Percentiles rank a stretch among this genome's conserved stretches.
Evolutionary conservation across 2,888 invertebrate species (phyloP).

Genomic region (Dryobotodes eremita): DNA sequence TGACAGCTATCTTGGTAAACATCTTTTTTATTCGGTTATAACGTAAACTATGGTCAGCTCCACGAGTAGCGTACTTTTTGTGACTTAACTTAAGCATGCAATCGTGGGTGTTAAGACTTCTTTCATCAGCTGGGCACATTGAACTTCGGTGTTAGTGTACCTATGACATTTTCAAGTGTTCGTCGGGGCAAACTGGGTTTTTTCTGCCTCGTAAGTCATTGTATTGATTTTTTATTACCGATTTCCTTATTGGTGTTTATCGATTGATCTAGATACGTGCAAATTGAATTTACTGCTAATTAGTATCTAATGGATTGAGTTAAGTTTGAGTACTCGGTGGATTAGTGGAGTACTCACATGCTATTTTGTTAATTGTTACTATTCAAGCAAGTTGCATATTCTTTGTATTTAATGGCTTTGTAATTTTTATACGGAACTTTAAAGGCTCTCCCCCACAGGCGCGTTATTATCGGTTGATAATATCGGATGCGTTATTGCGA

Average conservation of each 20-base stretch:
- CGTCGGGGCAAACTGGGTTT: constrained; percentile 44
- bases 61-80: constrained; percentile 44
- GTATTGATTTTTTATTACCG: constrained; percentile 37
- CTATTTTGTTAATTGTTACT: background rate
- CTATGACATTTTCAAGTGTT: constrained; percentile 43
- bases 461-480: too few species aligned
- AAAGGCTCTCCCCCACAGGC: too few species aligned
- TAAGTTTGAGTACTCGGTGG: background rate
- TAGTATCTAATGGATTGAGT: background rate
- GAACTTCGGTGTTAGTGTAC: constrained; percentile 47
- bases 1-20: constrained; percentile 64
- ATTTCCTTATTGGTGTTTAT: constrained; percentile 41
- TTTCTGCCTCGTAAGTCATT: constrained; percentile 18
- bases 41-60: constrained; percentile 26
- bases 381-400: background rate
- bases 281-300: constrained; percentile 23
- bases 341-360: background rate
- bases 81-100: constrained; percentile 41
- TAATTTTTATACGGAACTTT: background rate
- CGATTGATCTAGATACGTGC: constrained; percentile 21
- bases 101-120: constrained; percentile 46
- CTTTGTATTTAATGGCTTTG: background rate
- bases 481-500: too few species aligned
- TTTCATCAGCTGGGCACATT: constrained; percentile 46
- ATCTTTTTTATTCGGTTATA: constrained; percentile 44